Evolutionary conservation across 2,888 invertebrate genomes (phyloP).

Genomic region (Aphodius sticticus): DNA sequence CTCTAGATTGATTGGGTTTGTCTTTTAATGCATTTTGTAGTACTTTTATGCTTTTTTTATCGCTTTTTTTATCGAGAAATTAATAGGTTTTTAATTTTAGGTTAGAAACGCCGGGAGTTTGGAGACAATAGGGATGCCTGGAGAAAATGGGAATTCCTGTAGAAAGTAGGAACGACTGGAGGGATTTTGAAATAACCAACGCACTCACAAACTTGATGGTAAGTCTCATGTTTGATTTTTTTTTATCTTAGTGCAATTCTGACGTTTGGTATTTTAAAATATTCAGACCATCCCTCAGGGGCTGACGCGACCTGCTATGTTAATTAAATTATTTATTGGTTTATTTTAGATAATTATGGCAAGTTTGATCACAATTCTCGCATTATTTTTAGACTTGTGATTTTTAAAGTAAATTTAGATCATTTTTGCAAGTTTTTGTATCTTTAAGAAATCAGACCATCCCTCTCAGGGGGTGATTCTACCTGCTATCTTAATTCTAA

Average conservation of each 20-base stretch:
- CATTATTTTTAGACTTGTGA: too few species aligned
- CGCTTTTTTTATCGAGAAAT: neutral
- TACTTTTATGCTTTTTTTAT: neutral
- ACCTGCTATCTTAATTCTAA: too few species aligned
- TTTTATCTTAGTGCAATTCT: neutral
- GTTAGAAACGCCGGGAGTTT: neutral
- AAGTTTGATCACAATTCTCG: too few species aligned
- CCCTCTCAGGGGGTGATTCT: too few species aligned
- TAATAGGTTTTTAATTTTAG: neutral
- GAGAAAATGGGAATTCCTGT: neutral
- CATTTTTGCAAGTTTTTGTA: too few species aligned
- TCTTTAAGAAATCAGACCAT: too few species aligned
- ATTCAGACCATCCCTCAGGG: too few species aligned
- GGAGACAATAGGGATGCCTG: neutral
- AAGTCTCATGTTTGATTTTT: neutral
- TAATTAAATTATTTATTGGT: too few species aligned
- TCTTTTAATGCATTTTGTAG: neutral
- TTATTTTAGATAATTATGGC: too few species aligned
- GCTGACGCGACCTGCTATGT: too few species aligned
- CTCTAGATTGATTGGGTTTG: neutral
- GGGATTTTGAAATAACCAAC: neutral
- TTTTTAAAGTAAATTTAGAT: too few species aligned
- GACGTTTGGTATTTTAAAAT: too few species aligned
- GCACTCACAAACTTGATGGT: neutral
- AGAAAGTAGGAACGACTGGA: neutral